Conservation (phyloP, 2,888 invertebrate genomes). For the Trachelus troglodyta region DNA sequence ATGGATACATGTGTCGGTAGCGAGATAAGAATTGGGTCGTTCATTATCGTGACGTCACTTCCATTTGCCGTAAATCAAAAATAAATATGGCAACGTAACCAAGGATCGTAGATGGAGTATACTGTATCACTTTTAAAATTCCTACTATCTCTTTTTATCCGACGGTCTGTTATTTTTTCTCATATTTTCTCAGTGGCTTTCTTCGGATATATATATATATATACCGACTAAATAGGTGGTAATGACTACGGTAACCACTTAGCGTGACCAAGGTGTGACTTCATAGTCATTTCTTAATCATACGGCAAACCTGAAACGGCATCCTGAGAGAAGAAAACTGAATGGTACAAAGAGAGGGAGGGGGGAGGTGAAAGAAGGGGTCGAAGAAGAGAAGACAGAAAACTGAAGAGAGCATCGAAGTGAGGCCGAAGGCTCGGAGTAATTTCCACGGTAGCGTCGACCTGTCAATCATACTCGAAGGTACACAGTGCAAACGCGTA, state of each 20-base stretch:
- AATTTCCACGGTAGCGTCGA: not conserved
- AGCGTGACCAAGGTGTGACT: conserved; percentile 18
- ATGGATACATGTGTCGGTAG: not conserved
- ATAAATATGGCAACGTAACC: not conserved
- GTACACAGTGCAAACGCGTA: not conserved
- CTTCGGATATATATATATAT: not conserved
- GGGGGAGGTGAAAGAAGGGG: not conserved
- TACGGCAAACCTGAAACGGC: conserved; percentile 9
- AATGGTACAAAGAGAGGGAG: not conserved
- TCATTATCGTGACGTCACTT: not conserved
- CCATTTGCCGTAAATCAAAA: not conserved
- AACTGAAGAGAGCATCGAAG: conserved; percentile 13
- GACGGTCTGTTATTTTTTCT: not conserved
- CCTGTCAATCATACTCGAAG: not conserved
- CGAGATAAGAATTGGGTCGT: not conserved
- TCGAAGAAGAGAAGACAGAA: conserved; percentile 11
- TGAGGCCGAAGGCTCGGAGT: not conserved
- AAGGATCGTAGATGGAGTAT: not conserved
- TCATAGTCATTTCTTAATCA: conserved; percentile 15
- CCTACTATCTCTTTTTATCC: not conserved
- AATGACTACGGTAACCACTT: conserved; percentile 3
- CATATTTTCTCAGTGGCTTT: not conserved
- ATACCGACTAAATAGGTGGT: not conserved
- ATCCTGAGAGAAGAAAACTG: conserved; percentile 3
- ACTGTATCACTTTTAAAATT: not conserved